Evolutionary conservation across 2,888 invertebrate genomes (phyloP), one percentile per base, ranked within the genome.

Genomic region (Xylophagus ater): DNA sequence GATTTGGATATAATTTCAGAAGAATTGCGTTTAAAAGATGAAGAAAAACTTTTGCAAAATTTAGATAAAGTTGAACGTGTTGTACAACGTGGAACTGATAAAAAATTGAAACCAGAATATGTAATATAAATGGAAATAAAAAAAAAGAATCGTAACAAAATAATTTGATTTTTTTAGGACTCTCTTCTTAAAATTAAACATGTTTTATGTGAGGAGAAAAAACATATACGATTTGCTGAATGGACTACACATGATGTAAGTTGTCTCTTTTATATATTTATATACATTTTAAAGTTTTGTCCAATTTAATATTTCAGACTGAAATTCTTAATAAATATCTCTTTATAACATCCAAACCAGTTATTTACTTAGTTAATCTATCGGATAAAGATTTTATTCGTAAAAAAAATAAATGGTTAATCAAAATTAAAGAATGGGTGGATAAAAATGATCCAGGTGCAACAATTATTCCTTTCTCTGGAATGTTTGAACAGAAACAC

Each of bases 371-470:
- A 50, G 83, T 98, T 7, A 99, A 99, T 67, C 71, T 99, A 46
- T 86, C 96, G 0, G 94, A 97, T 65, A 94, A 92, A 65, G 98
- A 98, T 67, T 99, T 90, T 65, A 90, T 92, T 54, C 80, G 93
- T 54, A 97, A 96, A 72, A 97, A 96, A 70, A 97, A 96, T 60
- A 97, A 96, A 70, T 96, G 94, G 94, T 84, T 68, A 66, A 74
- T 67, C 34, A 96, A 96, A 69, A 86, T 99, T 55, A 98, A 98
- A 64, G 94, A 94, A 62, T 98, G 94, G 94, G 86, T 99, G 49
- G 96, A 98, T 64, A 85, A 85, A 58, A 81, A 96, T 59, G 98
- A 99, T 60, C 85, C 93, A 0, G 96, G 96, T 3, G 81, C 94
- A 1, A 71, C 79, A 3, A 77, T 97, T 26, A 93, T 99, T 48